Base-by-base conservation (phyloP, 2,113 vertebrate species). In the Xiphophorus couchianus region DNA sequence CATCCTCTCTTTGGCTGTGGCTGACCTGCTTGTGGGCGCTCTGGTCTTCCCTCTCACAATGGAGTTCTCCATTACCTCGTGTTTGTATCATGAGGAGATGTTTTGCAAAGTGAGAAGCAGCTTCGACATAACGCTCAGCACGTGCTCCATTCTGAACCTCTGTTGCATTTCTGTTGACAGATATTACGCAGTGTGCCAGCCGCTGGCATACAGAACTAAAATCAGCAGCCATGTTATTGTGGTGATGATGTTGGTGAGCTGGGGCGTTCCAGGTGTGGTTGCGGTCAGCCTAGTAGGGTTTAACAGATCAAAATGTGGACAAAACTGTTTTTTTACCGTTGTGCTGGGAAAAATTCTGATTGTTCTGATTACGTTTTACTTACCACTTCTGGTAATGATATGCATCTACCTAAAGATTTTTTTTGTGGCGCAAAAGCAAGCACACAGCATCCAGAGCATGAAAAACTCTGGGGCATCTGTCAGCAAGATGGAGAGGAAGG, bases 211-310 rank as follows among this genome's bases (percentile, higher is more conserved):
- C 60, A 94, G 90, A 87, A 74, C 76, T 37, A 95, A 89, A 80
- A 95, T 96, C 60, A 96, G 71, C 15, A 39, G 77, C 75, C 73
- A 62, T 22, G 88, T 93, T 35, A 69, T 93, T 27, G 5, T 85
- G 27, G 33, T 84, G 14, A 96, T 97, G 95, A 94, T 97, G 17
- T 28, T 88, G 8, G 10, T 94, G 29, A 94, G 94, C 61, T 97
- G 96, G 96, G 76, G 85, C 3, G 2, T 94, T 3, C 92, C 96
- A 69, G 93, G 88, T 66, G 39, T 93, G 71, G 94, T 95, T 87
- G 95, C 84, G 62, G 94, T 96, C 86, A 91, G 91, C 4, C 13
- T 80, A n/a, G 37, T 22, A 1, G 73, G 67, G 9, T 17, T 54
- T 5, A 72, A 66, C 29, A 54, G 69, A 6, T 28, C 19, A 15